A percentile compares a stretch with the other conserved stretches of the same genome.
Evolutionary conservation across 2,113 vertebrate genomes (phyloP).

Genomic region (Clarias macrocephalus): DNA sequence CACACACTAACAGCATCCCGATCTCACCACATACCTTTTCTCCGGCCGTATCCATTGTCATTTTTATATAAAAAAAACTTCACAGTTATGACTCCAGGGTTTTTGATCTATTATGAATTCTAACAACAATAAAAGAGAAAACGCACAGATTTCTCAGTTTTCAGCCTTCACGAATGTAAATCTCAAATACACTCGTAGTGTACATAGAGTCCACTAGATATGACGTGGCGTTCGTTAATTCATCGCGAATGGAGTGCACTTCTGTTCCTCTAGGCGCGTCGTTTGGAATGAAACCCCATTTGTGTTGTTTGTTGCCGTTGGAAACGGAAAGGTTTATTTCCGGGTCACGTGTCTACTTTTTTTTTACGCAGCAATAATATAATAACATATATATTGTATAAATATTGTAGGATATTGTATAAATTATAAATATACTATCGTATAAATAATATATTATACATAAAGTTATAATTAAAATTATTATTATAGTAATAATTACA

Average conservation of each 20-base stretch:
- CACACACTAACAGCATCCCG: not conserved
- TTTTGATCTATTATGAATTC: not conserved
- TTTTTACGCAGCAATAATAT: too few species aligned
- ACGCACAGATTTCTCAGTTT: slow-evolving; percentile 20
- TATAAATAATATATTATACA: too few species aligned
- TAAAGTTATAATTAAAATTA: too few species aligned
- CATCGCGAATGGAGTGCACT: not conserved
- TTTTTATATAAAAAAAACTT: not conserved
- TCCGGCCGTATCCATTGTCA: slow-evolving; percentile 51
- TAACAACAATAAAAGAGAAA: not conserved
- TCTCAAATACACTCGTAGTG: not conserved
- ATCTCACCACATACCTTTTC: slow-evolving; percentile 47
- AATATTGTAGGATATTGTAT: too few species aligned
- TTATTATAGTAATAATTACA: too few species aligned
- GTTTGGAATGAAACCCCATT: not conserved
- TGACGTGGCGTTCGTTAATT: not conserved
- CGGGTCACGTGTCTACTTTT: not conserved
- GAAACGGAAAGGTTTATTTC: slow-evolving; percentile 27
- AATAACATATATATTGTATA: too few species aligned
- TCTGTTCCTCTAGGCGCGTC: not conserved
- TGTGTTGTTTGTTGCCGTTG: slow-evolving; percentile 46
- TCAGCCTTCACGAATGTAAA: not conserved
- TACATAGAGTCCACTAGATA: not conserved
- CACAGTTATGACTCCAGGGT: not conserved
- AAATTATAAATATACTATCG: too few species aligned